Conservation (phyloP, 2,113 vertebrate species). For the Vombatus ursinus region DNA sequence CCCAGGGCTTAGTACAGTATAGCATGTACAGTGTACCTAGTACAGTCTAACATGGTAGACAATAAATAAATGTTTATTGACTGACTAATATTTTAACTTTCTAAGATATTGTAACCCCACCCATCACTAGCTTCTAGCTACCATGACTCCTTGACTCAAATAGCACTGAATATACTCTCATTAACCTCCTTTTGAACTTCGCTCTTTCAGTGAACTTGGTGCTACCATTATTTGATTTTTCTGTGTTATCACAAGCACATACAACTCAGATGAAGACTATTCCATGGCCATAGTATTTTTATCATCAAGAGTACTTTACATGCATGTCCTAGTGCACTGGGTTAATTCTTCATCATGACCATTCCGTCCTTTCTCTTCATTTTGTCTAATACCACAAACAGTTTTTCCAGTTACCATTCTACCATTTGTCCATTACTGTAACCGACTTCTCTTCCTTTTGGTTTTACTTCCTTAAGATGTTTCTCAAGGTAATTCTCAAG, state of each 20-base stretch:
- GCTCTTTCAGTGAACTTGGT: background rate
- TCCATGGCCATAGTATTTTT: background rate
- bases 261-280: background rate
- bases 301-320: background rate
- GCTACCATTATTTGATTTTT: background rate
- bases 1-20: too few species aligned
- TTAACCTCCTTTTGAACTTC: background rate
- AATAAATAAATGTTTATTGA: background rate
- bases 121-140: too few species aligned
- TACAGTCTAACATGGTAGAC: too few species aligned
- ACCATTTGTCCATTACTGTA: too few species aligned
- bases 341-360: background rate
- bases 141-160: too few species aligned
- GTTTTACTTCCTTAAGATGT: background rate
- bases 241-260: background rate
- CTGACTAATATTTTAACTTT: background rate
- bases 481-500: background rate
- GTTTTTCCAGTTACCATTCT: too few species aligned
- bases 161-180: background rate
- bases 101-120: background rate
- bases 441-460: background rate
- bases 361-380: background rate
- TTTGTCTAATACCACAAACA: background rate
- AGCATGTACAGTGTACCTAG: too few species aligned
- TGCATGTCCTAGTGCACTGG: background rate